phyloP scores from a whole-genome alignment of 2,113 vertebrate species.

The Micromys minutus region DNA sequence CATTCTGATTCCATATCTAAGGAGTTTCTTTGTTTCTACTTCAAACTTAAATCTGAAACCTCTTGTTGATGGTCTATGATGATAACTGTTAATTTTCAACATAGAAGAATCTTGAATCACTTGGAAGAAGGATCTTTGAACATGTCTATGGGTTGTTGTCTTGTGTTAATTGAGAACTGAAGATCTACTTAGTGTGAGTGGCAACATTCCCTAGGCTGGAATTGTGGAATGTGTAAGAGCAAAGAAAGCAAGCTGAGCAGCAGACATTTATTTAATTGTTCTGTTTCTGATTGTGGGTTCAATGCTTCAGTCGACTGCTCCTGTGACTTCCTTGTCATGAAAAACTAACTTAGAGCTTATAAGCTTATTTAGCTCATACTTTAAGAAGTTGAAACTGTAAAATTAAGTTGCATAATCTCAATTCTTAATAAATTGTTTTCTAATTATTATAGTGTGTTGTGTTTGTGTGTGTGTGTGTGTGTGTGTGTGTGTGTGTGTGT shows the following conservation, averaged over 20 bases:
- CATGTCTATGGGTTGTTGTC: background rate
- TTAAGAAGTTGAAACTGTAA: too few relatives aligned
- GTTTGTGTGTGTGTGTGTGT: background rate
- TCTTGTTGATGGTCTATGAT: background rate
- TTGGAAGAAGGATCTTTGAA: too few relatives aligned
- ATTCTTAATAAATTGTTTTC: background rate
- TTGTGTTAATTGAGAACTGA: background rate
- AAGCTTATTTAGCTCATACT: too few relatives aligned
- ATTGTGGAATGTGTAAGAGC: background rate
- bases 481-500: background rate
- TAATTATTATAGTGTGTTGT: background rate
- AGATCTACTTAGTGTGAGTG: too few relatives aligned
- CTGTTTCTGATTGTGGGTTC: background rate
- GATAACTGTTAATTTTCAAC: background rate
- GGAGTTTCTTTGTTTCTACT: background rate
- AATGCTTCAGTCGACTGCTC: too few relatives aligned
- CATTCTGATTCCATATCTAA: background rate
- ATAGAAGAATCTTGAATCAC: background rate
- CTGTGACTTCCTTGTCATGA: background rate
- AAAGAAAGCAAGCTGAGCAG: background rate
- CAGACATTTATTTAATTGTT: background rate
- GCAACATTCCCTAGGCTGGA: background rate
- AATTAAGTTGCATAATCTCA: too few relatives aligned
- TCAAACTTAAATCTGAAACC: background rate
- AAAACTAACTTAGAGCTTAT: too few relatives aligned